A percentile compares a stretch with the other conserved stretches of the same genome.
phyloP scores from a whole-genome alignment of 2,797 vertebrate species.

The Sebastes baramenuke region DNA sequence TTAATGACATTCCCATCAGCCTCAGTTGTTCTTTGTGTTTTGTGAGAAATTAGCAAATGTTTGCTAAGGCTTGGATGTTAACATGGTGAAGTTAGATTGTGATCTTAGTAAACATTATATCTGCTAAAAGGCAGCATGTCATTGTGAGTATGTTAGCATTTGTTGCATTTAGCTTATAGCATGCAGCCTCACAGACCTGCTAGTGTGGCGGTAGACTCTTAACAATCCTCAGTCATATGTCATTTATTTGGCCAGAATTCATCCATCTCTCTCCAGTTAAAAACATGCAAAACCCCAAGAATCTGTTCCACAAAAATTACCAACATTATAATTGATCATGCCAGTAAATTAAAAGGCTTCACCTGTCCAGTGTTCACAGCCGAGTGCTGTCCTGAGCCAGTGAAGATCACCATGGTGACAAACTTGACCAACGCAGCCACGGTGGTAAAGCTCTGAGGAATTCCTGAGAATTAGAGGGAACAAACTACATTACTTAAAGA shows the following conservation, averaged over 20 bases:
- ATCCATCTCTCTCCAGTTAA: not conserved
- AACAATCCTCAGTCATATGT: not conserved
- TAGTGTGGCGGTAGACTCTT: not conserved
- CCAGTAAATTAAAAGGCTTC: not conserved
- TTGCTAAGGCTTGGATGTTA: too few species aligned
- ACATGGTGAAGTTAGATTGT: too few species aligned
- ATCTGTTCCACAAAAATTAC: not conserved
- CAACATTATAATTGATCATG: not conserved
- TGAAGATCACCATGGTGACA: constrained; percentile 75
- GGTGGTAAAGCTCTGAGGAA: constrained; percentile 46
- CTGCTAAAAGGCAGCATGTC: too few species aligned
- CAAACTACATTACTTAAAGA: too few species aligned
- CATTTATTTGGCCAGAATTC: not conserved
- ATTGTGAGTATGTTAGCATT: too few species aligned
- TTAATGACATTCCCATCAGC: too few species aligned
- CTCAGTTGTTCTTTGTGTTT: too few species aligned
- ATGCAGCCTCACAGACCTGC: not conserved
- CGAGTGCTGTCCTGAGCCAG: constrained; percentile 57
- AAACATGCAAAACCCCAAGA: not conserved
- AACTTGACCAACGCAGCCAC: constrained; percentile 60
- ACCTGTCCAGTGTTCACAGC: constrained; percentile 75
- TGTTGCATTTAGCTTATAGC: too few species aligned
- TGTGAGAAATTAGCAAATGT: too few species aligned
- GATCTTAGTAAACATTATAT: too few species aligned
- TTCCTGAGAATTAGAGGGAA: constrained; percentile 38